Base-by-base conservation (phyloP, 1,140 invertebrate species). In the Achroia grisella region DNA sequence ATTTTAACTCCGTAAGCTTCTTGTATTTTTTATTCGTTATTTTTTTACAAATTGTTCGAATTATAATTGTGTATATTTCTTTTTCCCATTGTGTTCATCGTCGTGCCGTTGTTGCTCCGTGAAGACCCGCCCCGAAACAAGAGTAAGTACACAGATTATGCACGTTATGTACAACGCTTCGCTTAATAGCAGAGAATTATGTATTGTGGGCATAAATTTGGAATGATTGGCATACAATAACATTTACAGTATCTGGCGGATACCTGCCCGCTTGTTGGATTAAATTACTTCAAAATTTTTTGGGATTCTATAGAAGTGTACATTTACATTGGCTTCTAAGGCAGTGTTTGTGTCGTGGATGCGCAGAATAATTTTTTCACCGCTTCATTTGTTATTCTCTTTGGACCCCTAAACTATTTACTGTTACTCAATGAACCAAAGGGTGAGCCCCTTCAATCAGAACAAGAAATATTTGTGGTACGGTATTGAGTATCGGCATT, bases 71-170 rank as follows among this genome's bases (percentile, higher is more conserved):
- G 52, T 62, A 72, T 80, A 73, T 74, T 84, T 79, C 86, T 86
- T 77, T 78, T 72, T 72, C 58, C 62, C 69, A 62, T 68, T 69
- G 72, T 69, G 61, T 75, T 70, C 56, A 74, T 68, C 74, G 63
- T 56, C 55, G 68, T 67, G 6, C 17, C 17, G 6, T 6, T 23
- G 17, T 37, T 52, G 48, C 63, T 47, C 56, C 53, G 56, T 59
- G 70, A 75, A 86, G 84, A 69, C 86, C 86, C 65, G 83, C 83
- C 71, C 78, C 83, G 67, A 86, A 79, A 73, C 84, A 67, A 73
- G 84, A 86, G 84, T 87, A 78, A 86, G 84, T 86, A 76, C 6
- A 44, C 40, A 46, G 33, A 45, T 58, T 36, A 41, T 45, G 33
- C 40, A 32, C 39, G 56, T 45, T 31, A n/a, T 54, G 43, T 44